These are phyloP conservation scores for Sebastes minor DNA, from an alignment of 2,797 vertebrate species.

Conservation along the genomic window DNA sequence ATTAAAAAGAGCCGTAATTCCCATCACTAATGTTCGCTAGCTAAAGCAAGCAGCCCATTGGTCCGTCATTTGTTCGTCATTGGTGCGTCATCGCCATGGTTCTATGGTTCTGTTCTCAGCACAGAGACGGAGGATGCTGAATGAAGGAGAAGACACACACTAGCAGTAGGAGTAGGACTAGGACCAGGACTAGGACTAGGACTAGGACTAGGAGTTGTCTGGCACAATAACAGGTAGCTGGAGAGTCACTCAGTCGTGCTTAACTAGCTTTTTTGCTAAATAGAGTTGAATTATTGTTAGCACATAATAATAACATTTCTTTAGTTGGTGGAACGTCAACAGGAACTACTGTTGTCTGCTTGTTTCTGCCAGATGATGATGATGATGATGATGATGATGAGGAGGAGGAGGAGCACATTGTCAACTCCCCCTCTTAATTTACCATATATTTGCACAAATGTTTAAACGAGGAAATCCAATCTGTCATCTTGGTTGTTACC, in stretches of 20 bases:
- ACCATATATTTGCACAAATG: neutral
- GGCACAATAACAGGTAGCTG: conserved; percentile 7
- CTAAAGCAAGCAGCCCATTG: neutral
- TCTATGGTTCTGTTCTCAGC: neutral
- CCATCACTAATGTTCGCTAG: neutral
- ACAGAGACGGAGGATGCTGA: neutral
- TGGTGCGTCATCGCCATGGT: no score
- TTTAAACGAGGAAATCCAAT: no score
- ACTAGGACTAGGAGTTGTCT: no score
- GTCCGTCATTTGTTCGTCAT: no score
- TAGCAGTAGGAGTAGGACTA: no score
- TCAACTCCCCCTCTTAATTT: neutral
- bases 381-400: neutral
- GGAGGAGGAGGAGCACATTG: neutral
- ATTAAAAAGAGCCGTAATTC: no score
- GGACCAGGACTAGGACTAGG: no score
- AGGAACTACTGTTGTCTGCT: neutral
- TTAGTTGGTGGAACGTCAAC: neutral
- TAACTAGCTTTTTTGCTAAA: neutral
- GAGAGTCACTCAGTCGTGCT: neutral
- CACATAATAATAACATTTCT: no score
- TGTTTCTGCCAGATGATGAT: neutral
- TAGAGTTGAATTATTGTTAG: neutral
- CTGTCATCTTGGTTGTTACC: neutral
- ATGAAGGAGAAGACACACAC: neutral